Conservation (phyloP, 2,797 vertebrate genomes). For the Sebastes vulpes region DNA sequence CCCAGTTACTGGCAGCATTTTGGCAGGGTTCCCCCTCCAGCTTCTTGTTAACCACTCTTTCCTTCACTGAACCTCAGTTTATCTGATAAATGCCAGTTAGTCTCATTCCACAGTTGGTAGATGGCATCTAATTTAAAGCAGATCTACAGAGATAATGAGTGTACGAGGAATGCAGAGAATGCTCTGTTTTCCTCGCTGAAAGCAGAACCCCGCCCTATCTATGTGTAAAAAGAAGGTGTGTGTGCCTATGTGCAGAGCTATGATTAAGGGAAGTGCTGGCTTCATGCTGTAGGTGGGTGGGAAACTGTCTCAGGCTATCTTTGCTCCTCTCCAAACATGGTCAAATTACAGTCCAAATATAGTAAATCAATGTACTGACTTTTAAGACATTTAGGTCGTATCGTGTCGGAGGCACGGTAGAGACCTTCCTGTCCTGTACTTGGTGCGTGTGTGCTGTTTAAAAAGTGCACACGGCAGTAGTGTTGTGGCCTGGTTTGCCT, state of each 20-base stretch:
- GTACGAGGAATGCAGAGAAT: constrained; percentile 18
- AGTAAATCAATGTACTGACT: constrained; percentile 46
- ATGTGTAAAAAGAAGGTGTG: background rate
- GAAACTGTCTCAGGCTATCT: constrained; percentile 32
- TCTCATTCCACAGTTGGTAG: background rate
- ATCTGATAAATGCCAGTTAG: constrained; percentile 23
- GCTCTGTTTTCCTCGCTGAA: background rate
- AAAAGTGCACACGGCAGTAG: constrained; percentile 1
- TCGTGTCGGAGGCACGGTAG: background rate
- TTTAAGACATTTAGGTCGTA: constrained; percentile 37
- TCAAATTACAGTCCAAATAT: constrained; percentile 66
- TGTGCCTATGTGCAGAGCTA: background rate
- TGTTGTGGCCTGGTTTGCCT: constrained; percentile 67
- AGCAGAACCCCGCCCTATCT: background rate
- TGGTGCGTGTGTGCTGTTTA: background rate
- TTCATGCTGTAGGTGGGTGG: constrained; percentile 38
- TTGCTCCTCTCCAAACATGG: constrained; percentile 49
- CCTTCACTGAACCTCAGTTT: background rate
- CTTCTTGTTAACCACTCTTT: background rate
- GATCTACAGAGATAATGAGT: constrained; percentile 7
- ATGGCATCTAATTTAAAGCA: background rate
- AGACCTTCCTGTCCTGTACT: background rate
- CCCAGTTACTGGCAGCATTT: background rate
- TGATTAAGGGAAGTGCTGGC: constrained; percentile 4
- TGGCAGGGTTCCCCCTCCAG: background rate